Evolutionary conservation across 2,888 invertebrate species (phyloP), one percentile per base, ranked within the genome.

Genomic region (Cerceris ruficornis): DNA sequence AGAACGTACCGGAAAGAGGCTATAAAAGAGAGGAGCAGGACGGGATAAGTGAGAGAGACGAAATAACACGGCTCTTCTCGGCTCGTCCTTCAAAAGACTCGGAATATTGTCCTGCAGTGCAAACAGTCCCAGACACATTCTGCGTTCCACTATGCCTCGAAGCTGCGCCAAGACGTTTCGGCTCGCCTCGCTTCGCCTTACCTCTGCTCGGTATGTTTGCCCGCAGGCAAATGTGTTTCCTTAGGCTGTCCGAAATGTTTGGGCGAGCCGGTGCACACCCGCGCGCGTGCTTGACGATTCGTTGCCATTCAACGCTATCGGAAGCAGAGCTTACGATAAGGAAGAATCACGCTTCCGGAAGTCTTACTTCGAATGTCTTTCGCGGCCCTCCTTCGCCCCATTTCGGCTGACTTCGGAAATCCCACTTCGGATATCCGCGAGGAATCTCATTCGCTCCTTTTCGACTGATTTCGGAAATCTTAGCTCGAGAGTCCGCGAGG

Each of bases 151-250:
- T 89, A 89, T 86, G 85, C 81, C 84, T 58, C 57, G 75, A 82
- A 77, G 80, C 76, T 71, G 71, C 87, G 83, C 86, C 83, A 85
- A 88, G 87, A 86, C 83, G 84, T 81, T 80, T 81, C 83, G 76
- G 77, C 73, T 76, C 69, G 72, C 69, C 58, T 59, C 52, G 46
- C 54, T 49, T 60, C 60, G 71, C 64, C 65, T 74, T 58, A 64
- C 73, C 70, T 65, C 74, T 14, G 72, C 41, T 50, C 43, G 64
- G 57, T 49, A 77, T 91, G 89, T 92, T 92, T 91, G 90, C 88
- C 87, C 85, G 85, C 90, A 90, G 91, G 91, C 89, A 92, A 92
- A 92, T 91, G 90, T 91, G 91, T 91, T 91, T 91, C 91, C 89
- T 91, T 89, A 91, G 89, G 90, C 88, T 86, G 86, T 88, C 88